A percentile compares a stretch with the other conserved stretches of the same genome.
phyloP scores from a whole-genome alignment of 2,113 vertebrate genomes.

The Chrysemys picta region DNA sequence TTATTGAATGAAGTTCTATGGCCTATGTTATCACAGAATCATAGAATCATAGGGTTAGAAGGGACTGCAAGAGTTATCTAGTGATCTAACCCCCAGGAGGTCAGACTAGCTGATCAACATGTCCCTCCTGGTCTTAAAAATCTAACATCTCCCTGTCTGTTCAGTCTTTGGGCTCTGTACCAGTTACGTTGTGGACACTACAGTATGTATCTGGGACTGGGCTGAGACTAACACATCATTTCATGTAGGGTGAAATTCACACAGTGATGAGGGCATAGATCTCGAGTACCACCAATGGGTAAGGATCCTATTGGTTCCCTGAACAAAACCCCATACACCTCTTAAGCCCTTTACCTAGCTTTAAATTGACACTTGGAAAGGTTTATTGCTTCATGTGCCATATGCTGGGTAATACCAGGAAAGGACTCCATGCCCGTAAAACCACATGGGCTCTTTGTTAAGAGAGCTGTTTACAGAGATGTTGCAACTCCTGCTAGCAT shows the following conservation, averaged over 20 bases:
- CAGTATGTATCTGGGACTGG: neutral
- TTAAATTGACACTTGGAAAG: neutral
- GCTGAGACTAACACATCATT: neutral
- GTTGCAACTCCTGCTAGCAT: neutral
- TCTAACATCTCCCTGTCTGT: neutral
- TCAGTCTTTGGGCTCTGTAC: neutral
- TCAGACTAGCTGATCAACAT: neutral
- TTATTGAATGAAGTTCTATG: neutral
- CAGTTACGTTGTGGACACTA: neutral
- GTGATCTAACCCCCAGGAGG: neutral
- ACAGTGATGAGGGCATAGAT: fast-evolving
- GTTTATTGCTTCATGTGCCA: neutral
- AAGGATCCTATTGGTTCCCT: neutral
- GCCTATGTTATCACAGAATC: neutral
- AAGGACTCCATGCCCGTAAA: neutral
- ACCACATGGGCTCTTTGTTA: neutral
- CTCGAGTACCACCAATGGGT: neutral
- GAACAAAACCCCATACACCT: neutral
- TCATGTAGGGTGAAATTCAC: neutral
- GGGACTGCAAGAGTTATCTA: neutral
- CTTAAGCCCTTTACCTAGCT: neutral
- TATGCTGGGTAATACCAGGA: neutral
- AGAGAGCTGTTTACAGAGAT: neutral
- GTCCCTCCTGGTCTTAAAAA: neutral
- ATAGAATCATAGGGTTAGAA: neutral